A percentile compares a stretch with the other conserved stretches of the same genome.
Evolutionary conservation across 2,888 invertebrate species (phyloP).

Genomic region (Ecdyonurus torrentis): DNA sequence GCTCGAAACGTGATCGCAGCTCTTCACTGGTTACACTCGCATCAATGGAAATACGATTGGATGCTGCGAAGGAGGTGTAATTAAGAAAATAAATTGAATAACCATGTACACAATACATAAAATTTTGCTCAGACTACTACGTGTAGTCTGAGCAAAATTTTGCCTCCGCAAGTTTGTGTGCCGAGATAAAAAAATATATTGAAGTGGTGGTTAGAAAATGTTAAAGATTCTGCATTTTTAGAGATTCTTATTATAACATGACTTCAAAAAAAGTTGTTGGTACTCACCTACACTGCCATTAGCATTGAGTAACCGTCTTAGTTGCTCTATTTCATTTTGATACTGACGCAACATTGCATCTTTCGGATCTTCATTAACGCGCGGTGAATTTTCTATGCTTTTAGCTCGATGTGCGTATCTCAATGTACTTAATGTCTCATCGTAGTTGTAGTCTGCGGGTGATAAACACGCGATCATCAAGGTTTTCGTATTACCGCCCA

Average conservation of each 20-base stretch:
- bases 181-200: too few species aligned
- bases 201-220: too few species aligned
- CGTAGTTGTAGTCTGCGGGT: slow-evolving; percentile 66
- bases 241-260: too few species aligned
- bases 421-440: slow-evolving; percentile 66
- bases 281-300: slow-evolving; percentile 4
- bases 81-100: neutral
- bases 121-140: too few species aligned
- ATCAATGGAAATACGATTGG: neutral
- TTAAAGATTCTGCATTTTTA: too few species aligned
- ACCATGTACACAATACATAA: neutral
- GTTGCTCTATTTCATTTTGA: slow-evolving; percentile 61
- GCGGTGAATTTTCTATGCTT: slow-evolving; percentile 70
- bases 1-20: slow-evolving; percentile 17
- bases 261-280: too few species aligned
- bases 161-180: too few species aligned
- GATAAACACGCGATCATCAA: slow-evolving; percentile 77
- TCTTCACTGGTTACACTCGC: slow-evolving; percentile 19
- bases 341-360: slow-evolving; percentile 72
- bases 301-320: slow-evolving; percentile 36
- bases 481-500: slow-evolving; percentile 78
- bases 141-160: too few species aligned
- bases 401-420: slow-evolving; percentile 74
- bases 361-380: slow-evolving; percentile 79
- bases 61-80: slow-evolving; percentile 12